Base-by-base conservation (phyloP, 1,140 invertebrate species). In the Nasonia vitripennis region DNA sequence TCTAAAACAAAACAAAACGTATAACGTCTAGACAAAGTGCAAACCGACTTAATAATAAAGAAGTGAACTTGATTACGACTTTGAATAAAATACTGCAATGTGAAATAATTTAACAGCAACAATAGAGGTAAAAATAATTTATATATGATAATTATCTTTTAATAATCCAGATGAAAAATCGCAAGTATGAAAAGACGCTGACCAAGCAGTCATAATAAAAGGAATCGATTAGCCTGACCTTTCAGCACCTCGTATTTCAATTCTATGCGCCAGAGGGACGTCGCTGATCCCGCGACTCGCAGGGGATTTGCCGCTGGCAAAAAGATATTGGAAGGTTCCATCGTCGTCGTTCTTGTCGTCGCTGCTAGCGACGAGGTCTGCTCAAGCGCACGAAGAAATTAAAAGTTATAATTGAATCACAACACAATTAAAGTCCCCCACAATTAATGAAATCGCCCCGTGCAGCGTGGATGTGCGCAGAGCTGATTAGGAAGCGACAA, bases 351-450 rank as follows among this genome's bases (percentile, higher is more conserved):
- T 62, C 55, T 62, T 27, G 20, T 62, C 55, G 70, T 14, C 70
- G 70, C 70, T 17, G 27, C 27, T 27, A 17, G 70, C 11, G 11
- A 14, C 1, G 12, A 11, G 20, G 23, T 27, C 51, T 31, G 27
- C 27, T 51, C 41, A n/a, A 48, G 75, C 41, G 23, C 51, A 45
- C 5, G 67, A 81, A 81, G 78, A 81, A 81, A 81, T 81, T 81
- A 81, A 81, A 81, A 81, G 78, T 81, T 81, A 70, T 81, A 81
- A 81, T 81, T 81, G 78, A 81, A 81, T 81, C 67, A 70, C 78
- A 70, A 81, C 78, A 81, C 78, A 81, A 81, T 81, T 81, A 81
- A 81, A 81, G 31, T 81, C 78, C 51, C 62, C 34, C 68, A 51
- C 51, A 67, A 62, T 31, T 67, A 79, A 79, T 79, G 67, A 67